phyloP scores from a whole-genome alignment of 2,888 invertebrate species.

The Cotesia congregata region DNA sequence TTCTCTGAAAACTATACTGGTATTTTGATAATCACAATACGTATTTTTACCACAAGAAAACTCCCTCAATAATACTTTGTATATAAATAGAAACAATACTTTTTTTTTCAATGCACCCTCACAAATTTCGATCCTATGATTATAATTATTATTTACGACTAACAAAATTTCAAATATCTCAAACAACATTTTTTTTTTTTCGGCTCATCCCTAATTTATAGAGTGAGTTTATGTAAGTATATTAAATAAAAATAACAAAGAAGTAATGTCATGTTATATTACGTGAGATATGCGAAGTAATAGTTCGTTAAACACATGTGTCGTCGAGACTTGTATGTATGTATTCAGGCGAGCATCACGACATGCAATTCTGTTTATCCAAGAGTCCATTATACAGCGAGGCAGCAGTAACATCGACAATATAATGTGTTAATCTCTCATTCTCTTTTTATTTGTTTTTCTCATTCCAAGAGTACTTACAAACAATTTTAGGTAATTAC shows the following conservation, averaged over 20 bases:
- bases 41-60: no score
- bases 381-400: constrained; percentile 49
- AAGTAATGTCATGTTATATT: constrained; percentile 16
- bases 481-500: constrained; percentile 59
- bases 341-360: constrained; percentile 24
- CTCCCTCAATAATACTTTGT: no score
- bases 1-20: no score
- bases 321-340: constrained; percentile 27
- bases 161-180: no score
- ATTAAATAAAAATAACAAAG: background rate
- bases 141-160: no score
- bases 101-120: no score
- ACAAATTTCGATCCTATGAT: no score
- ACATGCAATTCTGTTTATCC: constrained; percentile 60
- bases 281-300: constrained; percentile 44
- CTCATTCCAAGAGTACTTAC: constrained; percentile 28
- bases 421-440: constrained; percentile 50
- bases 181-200: background rate
- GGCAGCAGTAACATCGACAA: constrained; percentile 24
- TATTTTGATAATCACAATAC: no score
- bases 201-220: no score
- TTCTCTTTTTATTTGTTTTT: constrained; percentile 40
- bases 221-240: background rate
- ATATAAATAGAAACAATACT: no score
- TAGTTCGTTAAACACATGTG: constrained; percentile 51